Conservation (phyloP, 2,888 invertebrate genomes). For the Bimastos eiseni region DNA sequence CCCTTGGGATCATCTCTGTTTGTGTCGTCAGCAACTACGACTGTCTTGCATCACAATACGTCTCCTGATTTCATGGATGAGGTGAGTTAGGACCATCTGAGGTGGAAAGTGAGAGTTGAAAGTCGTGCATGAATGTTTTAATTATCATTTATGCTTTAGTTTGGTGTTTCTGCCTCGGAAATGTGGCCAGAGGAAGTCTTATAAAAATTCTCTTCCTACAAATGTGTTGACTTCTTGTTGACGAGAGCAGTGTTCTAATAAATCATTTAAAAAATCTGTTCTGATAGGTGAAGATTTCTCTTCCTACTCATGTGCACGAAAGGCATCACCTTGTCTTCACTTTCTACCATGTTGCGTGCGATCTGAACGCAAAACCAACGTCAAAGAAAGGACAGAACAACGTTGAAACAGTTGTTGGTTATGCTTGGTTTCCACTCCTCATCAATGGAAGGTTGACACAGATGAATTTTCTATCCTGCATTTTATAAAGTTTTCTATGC, state of each 20-base stretch:
- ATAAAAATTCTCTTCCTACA: not conserved
- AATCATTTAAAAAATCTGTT: not conserved
- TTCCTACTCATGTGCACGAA: slow-evolving; percentile 81
- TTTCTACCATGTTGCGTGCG: slow-evolving; percentile 91
- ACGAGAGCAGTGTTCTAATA: not conserved
- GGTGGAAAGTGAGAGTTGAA: slow-evolving; percentile 2
- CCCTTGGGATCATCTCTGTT: slow-evolving; percentile 70
- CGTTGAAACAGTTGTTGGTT: slow-evolving; percentile 78
- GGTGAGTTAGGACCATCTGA: slow-evolving; percentile 48
- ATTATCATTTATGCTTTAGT: not conserved
- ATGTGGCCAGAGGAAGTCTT: too few species aligned
- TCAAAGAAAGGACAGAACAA: slow-evolving; percentile 51
- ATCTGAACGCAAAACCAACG: slow-evolving; percentile 47
- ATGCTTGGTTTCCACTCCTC: slow-evolving; percentile 87
- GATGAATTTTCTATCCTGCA: too few species aligned
- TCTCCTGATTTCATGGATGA: slow-evolving; percentile 90
- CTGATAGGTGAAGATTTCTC: slow-evolving; percentile 75
- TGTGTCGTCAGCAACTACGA: slow-evolving; percentile 68
- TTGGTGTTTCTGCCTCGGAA: too few species aligned
- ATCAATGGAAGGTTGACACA: slow-evolving; percentile 68
- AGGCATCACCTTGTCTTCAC: slow-evolving; percentile 91
- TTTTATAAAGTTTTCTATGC: too few species aligned
- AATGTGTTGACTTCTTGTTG: not conserved
- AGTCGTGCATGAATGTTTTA: not conserved
- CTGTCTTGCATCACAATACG: slow-evolving; percentile 85